Evolutionary conservation across 2,888 invertebrate genomes (phyloP).

Genomic region (Oligia latruncula): DNA sequence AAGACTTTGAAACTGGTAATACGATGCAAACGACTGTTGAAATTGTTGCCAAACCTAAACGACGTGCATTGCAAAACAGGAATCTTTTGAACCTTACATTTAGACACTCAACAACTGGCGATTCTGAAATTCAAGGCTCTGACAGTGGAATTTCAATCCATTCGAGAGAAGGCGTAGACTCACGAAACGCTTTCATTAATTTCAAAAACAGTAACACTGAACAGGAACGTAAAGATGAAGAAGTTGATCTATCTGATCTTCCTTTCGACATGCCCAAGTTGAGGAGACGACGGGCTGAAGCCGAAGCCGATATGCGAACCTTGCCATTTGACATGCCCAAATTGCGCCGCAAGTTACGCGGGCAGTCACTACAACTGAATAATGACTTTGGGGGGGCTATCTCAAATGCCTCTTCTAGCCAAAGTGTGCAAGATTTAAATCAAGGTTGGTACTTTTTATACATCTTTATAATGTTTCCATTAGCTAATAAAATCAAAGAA

Average conservation of each 20-base stretch:
- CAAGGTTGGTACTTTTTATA: conserved; percentile 87
- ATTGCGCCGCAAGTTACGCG: conserved; percentile 93
- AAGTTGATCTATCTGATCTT: conserved; percentile 93
- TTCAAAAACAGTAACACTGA: conserved; percentile 91
- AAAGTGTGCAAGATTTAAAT: conserved; percentile 94
- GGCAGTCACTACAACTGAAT: conserved; percentile 91
- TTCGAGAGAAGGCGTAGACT: conserved; percentile 94
- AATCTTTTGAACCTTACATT: conserved; percentile 93
- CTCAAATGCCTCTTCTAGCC: conserved; percentile 95
- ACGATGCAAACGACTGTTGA: conserved; percentile 86
- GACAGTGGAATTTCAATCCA: conserved; percentile 97
- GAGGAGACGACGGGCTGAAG: conserved; percentile 92
- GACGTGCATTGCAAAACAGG: conserved; percentile 94
- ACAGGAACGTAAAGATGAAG: conserved; percentile 87
- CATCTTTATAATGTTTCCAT: background rate
- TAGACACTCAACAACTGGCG: conserved; percentile 91
- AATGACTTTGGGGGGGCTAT: conserved; percentile 92
- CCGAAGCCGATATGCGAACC: conserved; percentile 94
- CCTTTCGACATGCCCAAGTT: conserved; percentile 98
- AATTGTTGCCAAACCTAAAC: conserved; percentile 90
- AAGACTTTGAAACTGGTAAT: conserved; percentile 88
- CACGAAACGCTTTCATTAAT: conserved; percentile 90
- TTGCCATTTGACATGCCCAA: conserved; percentile 98
- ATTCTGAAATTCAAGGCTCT: conserved; percentile 95
- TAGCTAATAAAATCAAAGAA: conserved; percentile 14